These are phyloP conservation scores for Steinernema feltiae DNA, from an alignment of 1,140 invertebrate genomes.

Conservation along the genomic window DNA sequence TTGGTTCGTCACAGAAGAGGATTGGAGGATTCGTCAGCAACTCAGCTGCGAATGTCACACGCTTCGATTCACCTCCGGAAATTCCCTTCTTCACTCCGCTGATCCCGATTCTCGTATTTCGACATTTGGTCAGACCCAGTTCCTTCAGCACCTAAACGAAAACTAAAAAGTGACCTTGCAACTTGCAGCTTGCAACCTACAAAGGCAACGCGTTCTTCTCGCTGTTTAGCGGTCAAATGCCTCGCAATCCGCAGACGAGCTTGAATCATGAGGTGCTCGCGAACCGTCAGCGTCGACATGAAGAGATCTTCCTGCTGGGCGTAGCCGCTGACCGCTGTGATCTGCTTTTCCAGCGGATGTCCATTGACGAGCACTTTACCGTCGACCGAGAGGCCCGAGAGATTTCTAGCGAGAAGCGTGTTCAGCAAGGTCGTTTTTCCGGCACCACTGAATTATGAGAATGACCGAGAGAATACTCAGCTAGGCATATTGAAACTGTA, in stretches of 20 bases:
- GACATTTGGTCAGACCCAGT: constrained; percentile 56
- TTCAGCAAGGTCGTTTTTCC: constrained; percentile 58
- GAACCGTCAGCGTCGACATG: constrained; percentile 62
- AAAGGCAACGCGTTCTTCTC: constrained; percentile 30
- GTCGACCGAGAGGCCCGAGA: constrained; percentile 50
- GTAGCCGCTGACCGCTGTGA: constrained; percentile 62
- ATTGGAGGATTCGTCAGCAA: constrained; percentile 71
- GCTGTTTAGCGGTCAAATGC: constrained; percentile 18
- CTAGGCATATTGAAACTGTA: not conserved
- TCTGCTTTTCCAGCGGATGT: constrained; percentile 42
- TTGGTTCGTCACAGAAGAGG: constrained; percentile 76
- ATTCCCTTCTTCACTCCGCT: constrained; percentile 46
- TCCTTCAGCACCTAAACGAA: constrained; percentile 41
- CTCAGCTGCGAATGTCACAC: constrained; percentile 61
- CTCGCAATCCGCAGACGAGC: constrained; percentile 55
- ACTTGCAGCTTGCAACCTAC: constrained; percentile 20
- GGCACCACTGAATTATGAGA: constrained; percentile 49
- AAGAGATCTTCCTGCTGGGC: constrained; percentile 66
- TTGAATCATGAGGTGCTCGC: constrained; percentile 63
- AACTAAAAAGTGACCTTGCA: constrained; percentile 23
- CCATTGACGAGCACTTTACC: constrained; percentile 54
- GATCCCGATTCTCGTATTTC: constrained; percentile 50
- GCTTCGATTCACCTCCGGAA: constrained; percentile 62
- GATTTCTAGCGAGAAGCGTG: constrained; percentile 47
- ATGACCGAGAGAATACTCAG: not conserved